Evolutionary conservation across 1,140 invertebrate species (phyloP).

Genomic region (Halyomorpha halys): DNA sequence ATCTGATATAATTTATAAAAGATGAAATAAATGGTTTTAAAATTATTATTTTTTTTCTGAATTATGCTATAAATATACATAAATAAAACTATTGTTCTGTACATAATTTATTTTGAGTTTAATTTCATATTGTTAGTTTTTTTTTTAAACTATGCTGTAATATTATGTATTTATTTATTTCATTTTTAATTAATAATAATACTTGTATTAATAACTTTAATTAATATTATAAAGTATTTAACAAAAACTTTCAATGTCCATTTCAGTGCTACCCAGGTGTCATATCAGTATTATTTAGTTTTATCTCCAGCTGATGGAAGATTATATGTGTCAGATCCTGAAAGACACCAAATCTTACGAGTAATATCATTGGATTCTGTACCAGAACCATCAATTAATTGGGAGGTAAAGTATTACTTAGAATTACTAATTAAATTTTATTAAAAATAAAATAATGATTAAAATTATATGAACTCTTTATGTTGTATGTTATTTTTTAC

Average conservation of each 20-base stretch:
- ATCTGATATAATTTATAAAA: no score
- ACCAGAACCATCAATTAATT: slow-evolving; percentile 71
- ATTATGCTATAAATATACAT: no score
- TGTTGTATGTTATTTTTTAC: no score
- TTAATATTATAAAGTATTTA: not conserved
- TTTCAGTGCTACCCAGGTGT: slow-evolving; percentile 78
- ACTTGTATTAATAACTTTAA: no score
- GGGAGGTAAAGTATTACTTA: slow-evolving; percentile 42
- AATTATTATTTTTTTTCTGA: no score
- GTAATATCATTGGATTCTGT: slow-evolving; percentile 64
- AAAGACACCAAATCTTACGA: slow-evolving; percentile 75
- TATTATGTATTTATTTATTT: no score
- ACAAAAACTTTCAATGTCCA: slow-evolving; percentile 24
- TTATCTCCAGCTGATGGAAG: slow-evolving; percentile 90
- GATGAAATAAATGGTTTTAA: no score
- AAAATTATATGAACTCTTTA: no score
- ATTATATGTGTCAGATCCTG: slow-evolving; percentile 91
- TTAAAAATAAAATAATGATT: no score
- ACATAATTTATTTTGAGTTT: not conserved
- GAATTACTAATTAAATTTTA: not conserved
- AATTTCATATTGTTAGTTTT: not conserved
- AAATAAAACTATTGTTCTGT: no score
- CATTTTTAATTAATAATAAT: no score
- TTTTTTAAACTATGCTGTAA: no score
- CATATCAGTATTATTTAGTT: slow-evolving; percentile 89